Base-by-base conservation (phyloP, 2,113 vertebrate genomes). In the Protomyctophum bolini region DNA sequence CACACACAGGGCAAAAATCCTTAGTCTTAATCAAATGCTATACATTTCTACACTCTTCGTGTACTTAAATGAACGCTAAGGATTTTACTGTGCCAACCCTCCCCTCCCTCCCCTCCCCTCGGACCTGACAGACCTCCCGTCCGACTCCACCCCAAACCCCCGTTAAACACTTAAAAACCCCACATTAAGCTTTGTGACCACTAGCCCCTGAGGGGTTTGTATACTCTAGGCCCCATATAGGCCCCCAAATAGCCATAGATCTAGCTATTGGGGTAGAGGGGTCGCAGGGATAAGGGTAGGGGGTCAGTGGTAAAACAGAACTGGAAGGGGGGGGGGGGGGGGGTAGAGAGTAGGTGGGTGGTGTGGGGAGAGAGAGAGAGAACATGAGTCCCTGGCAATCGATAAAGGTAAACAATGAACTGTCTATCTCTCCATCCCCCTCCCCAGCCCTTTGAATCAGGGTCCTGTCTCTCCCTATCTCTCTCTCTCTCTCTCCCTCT, bases 331-430 rank as follows among this genome's bases (percentile, higher is more conserved):
- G 50, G 6, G 28, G 8, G 33, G 12, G 7, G 2, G n/a, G n/a
- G n/a, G n/a, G n/a, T n/a, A n/a, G 33, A 33, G 33, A 33, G 33
- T 33, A 33, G 67, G 70, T 58, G 63, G 58, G 66, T 41, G 63
- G 47, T 6, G 10, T 33, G 14, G 4, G 10, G 9, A 57, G 7
- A 60, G 15, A 58, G 54, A 2, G 41, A n/a, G n/a, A n/a, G n/a
- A 59, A 70, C 29, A 52, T 50, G 59, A 62, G 33, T 63, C 33
- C 69, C 51, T 63, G 69, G 60, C 68, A 64, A 83, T 91, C 87
- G 66, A 88, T 90, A 58, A 76, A 56, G 61, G 83, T 77, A 89
- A 90, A 91, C 85, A 90, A 82, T 75, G 76, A 80, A 79, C 52
- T 73, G 75, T 76, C 75, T 74, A 54, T 80, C 81, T 76, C 77